Evolutionary conservation across 2,113 vertebrate species (phyloP).

Genomic region (Platysternon megacephalum): DNA sequence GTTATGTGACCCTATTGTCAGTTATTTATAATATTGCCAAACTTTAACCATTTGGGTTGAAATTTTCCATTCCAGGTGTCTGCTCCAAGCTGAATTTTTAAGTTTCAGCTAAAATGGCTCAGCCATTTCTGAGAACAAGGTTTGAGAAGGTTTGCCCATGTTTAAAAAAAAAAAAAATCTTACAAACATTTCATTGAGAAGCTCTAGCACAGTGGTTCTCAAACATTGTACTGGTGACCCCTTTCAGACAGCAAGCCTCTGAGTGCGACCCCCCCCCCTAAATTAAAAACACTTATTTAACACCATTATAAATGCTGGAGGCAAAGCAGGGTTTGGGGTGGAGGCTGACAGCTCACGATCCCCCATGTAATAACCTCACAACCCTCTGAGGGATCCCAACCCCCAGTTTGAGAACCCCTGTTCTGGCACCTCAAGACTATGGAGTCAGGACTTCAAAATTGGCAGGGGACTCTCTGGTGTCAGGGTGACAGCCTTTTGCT

Average conservation of each 20-base stretch:
- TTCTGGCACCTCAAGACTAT: neutral
- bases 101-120: neutral
- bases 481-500: neutral
- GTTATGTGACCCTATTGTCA: rapidly evolving
- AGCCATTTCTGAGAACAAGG: neutral
- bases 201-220: neutral
- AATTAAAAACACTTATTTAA: too few relatives aligned
- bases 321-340: too few relatives aligned
- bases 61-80: neutral
- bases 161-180: neutral
- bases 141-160: neutral
- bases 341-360: too few relatives aligned
- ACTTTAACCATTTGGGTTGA: neutral
- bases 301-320: too few relatives aligned
- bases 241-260: too few relatives aligned
- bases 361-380: too few relatives aligned
- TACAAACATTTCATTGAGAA: neutral
- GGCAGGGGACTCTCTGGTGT: neutral
- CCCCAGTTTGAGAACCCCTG: too few relatives aligned
- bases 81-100: neutral
- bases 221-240: too few relatives aligned
- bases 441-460: neutral
- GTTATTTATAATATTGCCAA: neutral
- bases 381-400: too few relatives aligned
- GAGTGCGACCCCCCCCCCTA: too few relatives aligned